These are phyloP conservation scores for Synanthedon vespiformis DNA, from an alignment of 2,888 invertebrate genomes.

Conservation along the genomic window DNA sequence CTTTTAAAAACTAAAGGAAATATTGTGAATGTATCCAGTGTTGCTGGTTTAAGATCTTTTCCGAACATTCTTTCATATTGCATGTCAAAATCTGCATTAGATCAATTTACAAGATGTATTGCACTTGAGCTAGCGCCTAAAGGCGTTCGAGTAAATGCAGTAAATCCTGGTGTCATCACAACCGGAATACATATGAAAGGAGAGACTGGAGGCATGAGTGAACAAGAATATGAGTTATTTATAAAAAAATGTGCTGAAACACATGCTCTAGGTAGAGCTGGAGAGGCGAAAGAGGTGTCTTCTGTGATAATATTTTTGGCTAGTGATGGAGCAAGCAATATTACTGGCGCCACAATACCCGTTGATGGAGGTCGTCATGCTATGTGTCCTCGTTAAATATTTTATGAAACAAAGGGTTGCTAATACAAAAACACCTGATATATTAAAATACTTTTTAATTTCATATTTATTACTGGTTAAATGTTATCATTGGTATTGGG, in stretches of 20 bases:
- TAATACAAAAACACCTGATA: too few species aligned
- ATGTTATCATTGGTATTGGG: too few species aligned
- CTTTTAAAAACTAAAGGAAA: conserved; percentile 83
- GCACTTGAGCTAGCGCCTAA: conserved; percentile 85
- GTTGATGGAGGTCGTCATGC: conserved; percentile 92
- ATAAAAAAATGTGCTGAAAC: conserved; percentile 84
- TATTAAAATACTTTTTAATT: neutral
- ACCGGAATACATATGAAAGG: conserved; percentile 85
- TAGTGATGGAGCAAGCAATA: conserved; percentile 84
- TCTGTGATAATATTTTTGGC: conserved; percentile 90
- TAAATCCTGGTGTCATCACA: conserved; percentile 93
- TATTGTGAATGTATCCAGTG: conserved; percentile 94
- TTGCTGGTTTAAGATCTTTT: conserved; percentile 89
- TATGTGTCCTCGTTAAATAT: conserved; percentile 80
- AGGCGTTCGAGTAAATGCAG: conserved; percentile 87
- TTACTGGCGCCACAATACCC: conserved; percentile 85
- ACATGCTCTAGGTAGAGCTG: conserved; percentile 91
- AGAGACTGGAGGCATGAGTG: conserved; percentile 78
- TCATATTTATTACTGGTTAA: too few species aligned
- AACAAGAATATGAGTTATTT: conserved; percentile 82
- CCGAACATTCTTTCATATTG: conserved; percentile 90
- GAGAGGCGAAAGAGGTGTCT: conserved; percentile 86
- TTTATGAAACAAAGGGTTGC: neutral
- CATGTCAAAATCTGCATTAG: conserved; percentile 92
- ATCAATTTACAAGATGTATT: conserved; percentile 92